These are phyloP conservation scores for Drosophila neotestacea DNA, from an alignment of 2,888 invertebrate species.

Conservation along the genomic window DNA sequence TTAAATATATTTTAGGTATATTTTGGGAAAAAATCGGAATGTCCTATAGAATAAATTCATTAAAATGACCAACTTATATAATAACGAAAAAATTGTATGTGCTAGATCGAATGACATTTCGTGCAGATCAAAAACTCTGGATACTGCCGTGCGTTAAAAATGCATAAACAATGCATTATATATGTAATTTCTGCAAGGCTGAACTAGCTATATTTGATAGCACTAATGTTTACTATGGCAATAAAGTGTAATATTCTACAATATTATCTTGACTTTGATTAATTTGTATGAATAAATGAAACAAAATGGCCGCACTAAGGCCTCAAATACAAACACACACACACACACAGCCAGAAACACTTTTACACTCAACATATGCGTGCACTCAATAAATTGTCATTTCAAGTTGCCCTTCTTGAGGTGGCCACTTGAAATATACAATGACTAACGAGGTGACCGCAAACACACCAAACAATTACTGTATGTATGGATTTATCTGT, in stretches of 20 bases:
- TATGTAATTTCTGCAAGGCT: too few species aligned
- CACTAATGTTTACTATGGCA: too few species aligned
- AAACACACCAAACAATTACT: constrained; percentile 7
- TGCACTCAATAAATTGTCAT: constrained; percentile 42
- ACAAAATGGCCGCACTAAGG: constrained; percentile 28
- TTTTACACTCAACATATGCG: constrained; percentile 8
- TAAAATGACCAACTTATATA: too few species aligned
- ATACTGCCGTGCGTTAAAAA: not conserved
- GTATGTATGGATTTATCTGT: not conserved
- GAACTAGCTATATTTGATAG: too few species aligned
- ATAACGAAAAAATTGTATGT: too few species aligned
- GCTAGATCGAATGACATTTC: too few species aligned
- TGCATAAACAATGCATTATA: too few species aligned
- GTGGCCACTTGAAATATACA: constrained; percentile 52
- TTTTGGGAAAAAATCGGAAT: too few species aligned
- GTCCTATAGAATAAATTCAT: too few species aligned
- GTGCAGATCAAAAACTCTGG: not conserved
- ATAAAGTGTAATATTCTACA: not conserved
- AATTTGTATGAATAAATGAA: constrained; percentile 23
- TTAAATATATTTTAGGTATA: too few species aligned
- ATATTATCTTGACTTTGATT: constrained; percentile 23
- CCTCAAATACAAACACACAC: constrained; percentile 9
- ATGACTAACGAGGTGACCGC: constrained; percentile 46
- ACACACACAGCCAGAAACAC: constrained; percentile 3
- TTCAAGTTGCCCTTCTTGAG: constrained; percentile 39